Percentiles rank a stretch among this genome's conserved stretches.
Conservation (phyloP, 2,888 invertebrate species). For the Petrolisthes manimaculis region DNA sequence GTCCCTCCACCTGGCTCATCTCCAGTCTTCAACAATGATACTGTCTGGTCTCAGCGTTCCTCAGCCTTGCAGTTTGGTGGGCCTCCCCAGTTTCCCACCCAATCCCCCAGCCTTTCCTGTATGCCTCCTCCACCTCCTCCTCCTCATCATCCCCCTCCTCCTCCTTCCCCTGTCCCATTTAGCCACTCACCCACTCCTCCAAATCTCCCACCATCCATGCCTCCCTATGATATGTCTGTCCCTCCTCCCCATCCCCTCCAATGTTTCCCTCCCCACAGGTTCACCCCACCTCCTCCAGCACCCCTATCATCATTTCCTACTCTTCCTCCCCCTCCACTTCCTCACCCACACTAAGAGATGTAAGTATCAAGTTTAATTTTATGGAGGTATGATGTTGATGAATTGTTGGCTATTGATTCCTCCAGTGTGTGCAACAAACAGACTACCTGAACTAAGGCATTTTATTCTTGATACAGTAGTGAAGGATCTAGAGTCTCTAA, state of each 20-base stretch:
- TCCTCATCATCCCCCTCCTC: not conserved
- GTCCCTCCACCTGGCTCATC: too few relatives aligned
- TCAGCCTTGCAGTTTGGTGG: not conserved
- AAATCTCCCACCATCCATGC: not conserved
- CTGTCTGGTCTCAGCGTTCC: too few relatives aligned
- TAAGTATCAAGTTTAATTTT: too few relatives aligned
- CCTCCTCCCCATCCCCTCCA: slow-evolving; percentile 3
- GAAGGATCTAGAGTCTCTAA: too few relatives aligned
- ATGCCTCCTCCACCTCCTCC: not conserved
- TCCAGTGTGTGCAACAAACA: not conserved
- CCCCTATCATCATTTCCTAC: not conserved
- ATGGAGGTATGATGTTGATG: too few relatives aligned
- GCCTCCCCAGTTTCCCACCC: not conserved
- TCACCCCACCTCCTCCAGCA: too few relatives aligned
- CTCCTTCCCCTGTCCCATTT: not conserved
- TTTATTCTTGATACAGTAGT: too few relatives aligned
- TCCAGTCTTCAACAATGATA: too few relatives aligned
- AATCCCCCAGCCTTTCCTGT: not conserved
- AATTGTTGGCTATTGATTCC: not conserved
- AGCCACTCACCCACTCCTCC: not conserved
- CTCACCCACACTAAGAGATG: too few relatives aligned
- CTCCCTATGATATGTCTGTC: not conserved
- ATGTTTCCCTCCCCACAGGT: not conserved
- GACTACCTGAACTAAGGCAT: too few relatives aligned
- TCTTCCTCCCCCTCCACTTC: not conserved